A percentile compares a stretch with the other conserved stretches of the same genome.
These are phyloP conservation scores for Endotricha flammealis DNA, from an alignment of 2,888 invertebrate genomes.

Conservation along the genomic window DNA sequence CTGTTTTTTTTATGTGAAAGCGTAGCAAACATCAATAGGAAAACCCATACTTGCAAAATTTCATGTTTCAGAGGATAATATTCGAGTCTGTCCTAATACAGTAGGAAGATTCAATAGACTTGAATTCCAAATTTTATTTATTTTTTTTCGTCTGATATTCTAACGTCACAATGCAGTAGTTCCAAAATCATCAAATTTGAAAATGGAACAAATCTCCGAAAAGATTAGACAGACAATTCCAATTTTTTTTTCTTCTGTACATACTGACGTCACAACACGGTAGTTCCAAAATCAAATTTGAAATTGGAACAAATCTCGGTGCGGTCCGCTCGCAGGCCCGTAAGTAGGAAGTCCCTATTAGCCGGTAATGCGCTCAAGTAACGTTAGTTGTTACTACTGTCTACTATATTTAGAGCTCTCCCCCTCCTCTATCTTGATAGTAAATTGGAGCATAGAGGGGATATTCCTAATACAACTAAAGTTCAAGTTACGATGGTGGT, in stretches of 20 bases:
- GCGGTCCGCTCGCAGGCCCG: conserved; percentile 44
- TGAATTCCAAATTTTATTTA: too few species aligned
- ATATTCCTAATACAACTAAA: conserved; percentile 23
- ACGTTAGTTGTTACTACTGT: conserved; percentile 51
- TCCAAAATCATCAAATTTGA: too few species aligned
- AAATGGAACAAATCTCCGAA: too few species aligned
- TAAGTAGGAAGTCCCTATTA: conserved; percentile 77
- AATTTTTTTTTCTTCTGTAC: neutral
- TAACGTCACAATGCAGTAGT: too few species aligned
- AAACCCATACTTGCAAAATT: too few species aligned
- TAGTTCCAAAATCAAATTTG: conserved; percentile 49
- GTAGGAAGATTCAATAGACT: too few species aligned
- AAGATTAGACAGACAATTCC: neutral
- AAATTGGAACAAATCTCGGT: conserved; percentile 74
- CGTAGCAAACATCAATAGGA: too few species aligned
- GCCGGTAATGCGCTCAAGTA: conserved; percentile 72
- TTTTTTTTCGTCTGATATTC: too few species aligned
- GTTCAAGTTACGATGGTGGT: conserved; percentile 42
- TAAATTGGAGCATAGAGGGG: conserved; percentile 20
- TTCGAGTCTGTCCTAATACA: too few species aligned
- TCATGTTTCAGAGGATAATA: too few species aligned
- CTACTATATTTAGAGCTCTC: conserved; percentile 40
- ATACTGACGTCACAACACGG: neutral
- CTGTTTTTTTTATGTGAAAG: too few species aligned
- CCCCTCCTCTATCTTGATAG: conserved; percentile 24